Evolutionary conservation across 2,113 vertebrate species (phyloP).

Genomic region (Pachypanchax playfairii): DNA sequence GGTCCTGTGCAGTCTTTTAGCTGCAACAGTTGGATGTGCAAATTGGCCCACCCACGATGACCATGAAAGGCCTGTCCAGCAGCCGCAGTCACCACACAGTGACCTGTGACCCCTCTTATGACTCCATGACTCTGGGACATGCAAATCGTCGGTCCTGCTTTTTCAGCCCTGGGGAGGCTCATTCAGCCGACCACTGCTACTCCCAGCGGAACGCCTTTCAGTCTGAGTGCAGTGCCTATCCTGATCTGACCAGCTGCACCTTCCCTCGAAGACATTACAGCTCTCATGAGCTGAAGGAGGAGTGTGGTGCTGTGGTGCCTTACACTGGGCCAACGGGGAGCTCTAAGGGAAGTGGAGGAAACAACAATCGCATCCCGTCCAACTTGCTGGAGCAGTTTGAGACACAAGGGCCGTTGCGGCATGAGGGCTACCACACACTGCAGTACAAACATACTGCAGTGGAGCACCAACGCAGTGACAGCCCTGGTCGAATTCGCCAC

Average conservation of each 20-base stretch:
- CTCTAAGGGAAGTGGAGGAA: constrained; percentile 53
- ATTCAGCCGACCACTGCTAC: constrained; percentile 82
- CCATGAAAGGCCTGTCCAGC: constrained; percentile 95
- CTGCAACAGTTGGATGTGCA: constrained; percentile 57
- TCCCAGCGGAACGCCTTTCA: constrained; percentile 83
- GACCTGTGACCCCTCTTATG: constrained; percentile 86
- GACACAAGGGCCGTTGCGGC: constrained; percentile 87
- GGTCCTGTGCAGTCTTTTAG: constrained; percentile 58
- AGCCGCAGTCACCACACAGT: constrained; percentile 90
- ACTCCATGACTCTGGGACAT: constrained; percentile 86
- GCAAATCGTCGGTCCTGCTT: constrained; percentile 87
- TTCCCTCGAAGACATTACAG: constrained; percentile 96
- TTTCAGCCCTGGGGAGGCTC: constrained; percentile 83
- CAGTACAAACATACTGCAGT: constrained; percentile 90
- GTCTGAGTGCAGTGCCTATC: constrained; percentile 86
- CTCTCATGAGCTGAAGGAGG: constrained; percentile 84
- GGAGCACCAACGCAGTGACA: constrained; percentile 92
- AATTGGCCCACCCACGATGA: constrained; percentile 65
- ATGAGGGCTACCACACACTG: constrained; percentile 95
- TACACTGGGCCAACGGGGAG: constrained; percentile 75
- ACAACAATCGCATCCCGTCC: constrained; percentile 75
- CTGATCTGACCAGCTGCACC: constrained; percentile 94
- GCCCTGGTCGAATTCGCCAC: constrained; percentile 94
- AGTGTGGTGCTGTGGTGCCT: constrained; percentile 85
- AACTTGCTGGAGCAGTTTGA: constrained; percentile 94